Evolutionary conservation across 2,113 vertebrate genomes (phyloP).

Genomic region (Hylia prasina): DNA sequence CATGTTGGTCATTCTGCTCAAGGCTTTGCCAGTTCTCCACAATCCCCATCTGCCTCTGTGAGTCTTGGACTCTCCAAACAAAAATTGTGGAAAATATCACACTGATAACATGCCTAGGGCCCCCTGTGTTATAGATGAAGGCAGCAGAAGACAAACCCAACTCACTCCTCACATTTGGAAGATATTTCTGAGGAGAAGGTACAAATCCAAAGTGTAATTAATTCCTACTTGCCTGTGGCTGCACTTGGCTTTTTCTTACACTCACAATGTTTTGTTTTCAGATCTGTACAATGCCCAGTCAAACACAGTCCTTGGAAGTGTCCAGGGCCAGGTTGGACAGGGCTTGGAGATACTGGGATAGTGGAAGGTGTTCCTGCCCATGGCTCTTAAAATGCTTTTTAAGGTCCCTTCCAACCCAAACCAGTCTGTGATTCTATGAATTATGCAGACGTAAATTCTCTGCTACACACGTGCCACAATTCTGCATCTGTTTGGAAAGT

Average conservation of each 20-base stretch:
- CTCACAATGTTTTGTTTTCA: neutral
- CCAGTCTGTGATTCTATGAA: neutral
- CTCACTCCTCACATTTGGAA: neutral
- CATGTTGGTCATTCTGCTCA: neutral
- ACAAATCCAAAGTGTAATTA: neutral
- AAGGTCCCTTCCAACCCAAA: neutral
- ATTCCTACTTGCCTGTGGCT: neutral
- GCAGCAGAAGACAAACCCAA: neutral
- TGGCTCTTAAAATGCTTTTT: neutral
- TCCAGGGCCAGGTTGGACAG: neutral
- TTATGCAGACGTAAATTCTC: neutral
- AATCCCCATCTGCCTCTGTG: neutral
- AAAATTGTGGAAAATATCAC: neutral
- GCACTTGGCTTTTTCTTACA: neutral
- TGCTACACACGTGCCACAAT: accelerated
- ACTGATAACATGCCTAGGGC: accelerated
- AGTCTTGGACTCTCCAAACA: neutral
- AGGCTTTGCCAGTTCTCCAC: neutral
- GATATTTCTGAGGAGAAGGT: accelerated
- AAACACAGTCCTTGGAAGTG: neutral
- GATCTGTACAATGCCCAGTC: accelerated
- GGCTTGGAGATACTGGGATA: neutral
- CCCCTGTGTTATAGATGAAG: neutral
- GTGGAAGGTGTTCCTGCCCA: neutral
- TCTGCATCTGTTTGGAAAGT: neutral